Evolutionary conservation across 2,888 invertebrate species (phyloP).

Genomic region (Chrysopilus asiliformis): DNA sequence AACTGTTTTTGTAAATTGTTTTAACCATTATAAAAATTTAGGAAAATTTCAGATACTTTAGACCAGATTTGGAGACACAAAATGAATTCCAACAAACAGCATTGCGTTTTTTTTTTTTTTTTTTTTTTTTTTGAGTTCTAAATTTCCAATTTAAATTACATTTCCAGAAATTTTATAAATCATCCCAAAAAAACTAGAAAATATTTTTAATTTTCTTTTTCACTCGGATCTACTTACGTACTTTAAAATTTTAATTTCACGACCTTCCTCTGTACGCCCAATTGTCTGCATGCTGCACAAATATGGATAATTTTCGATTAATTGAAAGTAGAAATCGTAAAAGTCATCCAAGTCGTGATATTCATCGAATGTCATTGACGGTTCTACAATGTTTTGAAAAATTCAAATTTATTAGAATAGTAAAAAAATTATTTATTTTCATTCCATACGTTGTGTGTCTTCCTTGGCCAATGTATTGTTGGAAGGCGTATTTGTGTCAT

Average conservation of each 20-base stretch:
- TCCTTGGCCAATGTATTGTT: constrained; percentile 6
- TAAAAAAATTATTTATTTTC: background rate
- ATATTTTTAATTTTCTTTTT: too few relatives aligned
- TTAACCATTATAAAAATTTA: background rate
- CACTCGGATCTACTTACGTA: too few relatives aligned
- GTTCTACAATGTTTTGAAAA: constrained; percentile 16
- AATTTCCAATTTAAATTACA: too few relatives aligned
- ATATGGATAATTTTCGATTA: constrained; percentile 56
- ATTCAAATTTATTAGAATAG: background rate
- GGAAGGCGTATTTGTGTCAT: constrained; percentile 30
- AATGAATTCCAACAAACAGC: too few relatives aligned
- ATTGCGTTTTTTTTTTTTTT: too few relatives aligned
- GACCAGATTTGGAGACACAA: background rate
- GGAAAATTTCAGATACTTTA: background rate
- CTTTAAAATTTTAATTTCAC: too few relatives aligned
- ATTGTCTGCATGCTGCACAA: constrained; percentile 53
- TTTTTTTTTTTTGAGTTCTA: too few relatives aligned
- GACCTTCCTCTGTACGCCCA: too few relatives aligned
- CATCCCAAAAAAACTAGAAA: too few relatives aligned
- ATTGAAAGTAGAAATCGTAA: constrained; percentile 53
- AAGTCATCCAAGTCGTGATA: constrained; percentile 58
- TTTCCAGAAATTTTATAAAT: too few relatives aligned
- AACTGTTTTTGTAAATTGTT: background rate
- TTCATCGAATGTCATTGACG: constrained; percentile 55
- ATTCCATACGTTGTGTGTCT: background rate